Conservation (phyloP, 2,113 vertebrate genomes). For the Pteropus alecto region DNA sequence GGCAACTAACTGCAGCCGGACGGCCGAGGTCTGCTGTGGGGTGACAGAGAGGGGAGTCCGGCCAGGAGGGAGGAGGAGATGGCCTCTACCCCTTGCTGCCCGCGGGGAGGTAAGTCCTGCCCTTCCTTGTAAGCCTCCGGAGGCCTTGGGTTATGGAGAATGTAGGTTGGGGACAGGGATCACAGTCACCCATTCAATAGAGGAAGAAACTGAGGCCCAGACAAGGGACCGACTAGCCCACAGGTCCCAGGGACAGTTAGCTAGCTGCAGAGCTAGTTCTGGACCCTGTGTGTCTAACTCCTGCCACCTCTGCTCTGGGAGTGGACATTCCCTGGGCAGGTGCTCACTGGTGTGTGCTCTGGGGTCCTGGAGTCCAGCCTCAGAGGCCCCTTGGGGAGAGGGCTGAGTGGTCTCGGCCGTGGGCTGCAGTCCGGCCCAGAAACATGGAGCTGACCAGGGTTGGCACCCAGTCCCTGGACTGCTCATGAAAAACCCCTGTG, state of each 20-base stretch:
- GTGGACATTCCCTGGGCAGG: not conserved
- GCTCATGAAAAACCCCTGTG: not conserved
- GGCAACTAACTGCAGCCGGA: conserved; percentile 41
- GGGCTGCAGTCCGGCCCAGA: not conserved
- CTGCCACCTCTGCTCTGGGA: not conserved
- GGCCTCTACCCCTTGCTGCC: not conserved
- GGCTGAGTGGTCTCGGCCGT: not conserved
- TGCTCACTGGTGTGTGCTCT: not conserved
- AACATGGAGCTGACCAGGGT: too few relatives aligned
- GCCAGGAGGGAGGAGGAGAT: too few relatives aligned
- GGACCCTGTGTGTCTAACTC: not conserved
- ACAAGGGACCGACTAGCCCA: not conserved
- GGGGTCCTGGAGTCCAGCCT: not conserved
- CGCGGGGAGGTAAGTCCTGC: not conserved
- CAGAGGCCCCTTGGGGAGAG: not conserved
- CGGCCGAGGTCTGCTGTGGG: not conserved
- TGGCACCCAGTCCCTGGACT: not conserved
- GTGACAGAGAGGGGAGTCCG: not conserved
- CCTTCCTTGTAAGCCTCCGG: not conserved
- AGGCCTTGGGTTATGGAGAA: not conserved
- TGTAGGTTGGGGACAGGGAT: not conserved
- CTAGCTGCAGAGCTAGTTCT: not conserved
- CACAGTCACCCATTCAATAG: not conserved
- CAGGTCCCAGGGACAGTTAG: not conserved
- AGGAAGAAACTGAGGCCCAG: not conserved